Evolutionary conservation across 2,888 invertebrate species (phyloP).

Genomic region (Caenorhabditis doughertyi): DNA sequence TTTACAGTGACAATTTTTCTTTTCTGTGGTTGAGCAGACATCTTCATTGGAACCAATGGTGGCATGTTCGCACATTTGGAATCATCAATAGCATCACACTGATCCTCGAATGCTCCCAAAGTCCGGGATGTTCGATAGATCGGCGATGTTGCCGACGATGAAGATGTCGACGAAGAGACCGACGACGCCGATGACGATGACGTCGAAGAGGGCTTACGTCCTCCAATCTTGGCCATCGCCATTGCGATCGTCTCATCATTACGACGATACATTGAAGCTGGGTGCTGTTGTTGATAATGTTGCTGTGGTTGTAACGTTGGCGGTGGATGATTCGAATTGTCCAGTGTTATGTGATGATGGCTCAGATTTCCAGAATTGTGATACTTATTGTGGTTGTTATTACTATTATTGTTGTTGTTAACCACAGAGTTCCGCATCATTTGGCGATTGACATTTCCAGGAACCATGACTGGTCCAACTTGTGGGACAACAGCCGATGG

Average conservation of each 20-base stretch:
- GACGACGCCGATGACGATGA: constrained; percentile 41
- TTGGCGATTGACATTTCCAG: constrained; percentile 1
- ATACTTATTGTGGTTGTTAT: constrained; percentile 27
- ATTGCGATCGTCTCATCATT: constrained; percentile 24
- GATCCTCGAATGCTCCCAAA: constrained; percentile 54
- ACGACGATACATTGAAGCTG: constrained; percentile 17
- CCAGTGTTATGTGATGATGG: constrained; percentile 14
- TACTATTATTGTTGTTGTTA: constrained; percentile 15
- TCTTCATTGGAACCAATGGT: constrained; percentile 61
- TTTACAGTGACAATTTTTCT: constrained; percentile 44
- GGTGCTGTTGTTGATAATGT: constrained; percentile 15
- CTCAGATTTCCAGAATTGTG: constrained; percentile 18
- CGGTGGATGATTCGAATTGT: constrained; percentile 44
- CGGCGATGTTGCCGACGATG: constrained; percentile 34
- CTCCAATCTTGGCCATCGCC: constrained; percentile 47
- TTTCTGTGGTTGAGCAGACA: constrained; percentile 31
- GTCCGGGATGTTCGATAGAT: constrained; percentile 61
- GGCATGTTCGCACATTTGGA: constrained; percentile 59
- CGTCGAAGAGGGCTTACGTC: constrained; percentile 24
- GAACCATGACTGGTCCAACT: constrained; percentile 2
- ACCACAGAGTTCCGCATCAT: neutral
- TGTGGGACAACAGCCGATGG: constrained; percentile 13
- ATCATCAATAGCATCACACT: constrained; percentile 56
- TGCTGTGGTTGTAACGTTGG: constrained; percentile 48
- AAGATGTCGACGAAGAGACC: constrained; percentile 32